Conservation (phyloP, 2,113 vertebrate genomes). For the Megaceryle torquata region DNA sequence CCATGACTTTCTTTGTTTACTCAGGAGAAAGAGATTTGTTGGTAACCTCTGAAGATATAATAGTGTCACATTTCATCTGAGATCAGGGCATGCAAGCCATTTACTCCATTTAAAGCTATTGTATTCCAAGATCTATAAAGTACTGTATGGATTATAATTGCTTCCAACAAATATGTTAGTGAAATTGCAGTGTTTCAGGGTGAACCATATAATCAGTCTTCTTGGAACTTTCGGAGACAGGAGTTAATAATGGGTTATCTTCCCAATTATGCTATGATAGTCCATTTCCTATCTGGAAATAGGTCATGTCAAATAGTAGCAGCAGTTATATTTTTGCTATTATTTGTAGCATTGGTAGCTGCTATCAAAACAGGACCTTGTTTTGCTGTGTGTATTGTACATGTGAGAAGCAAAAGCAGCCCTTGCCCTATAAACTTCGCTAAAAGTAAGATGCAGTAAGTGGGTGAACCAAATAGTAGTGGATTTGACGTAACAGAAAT, state of each 20-base stretch:
- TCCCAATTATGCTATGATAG: constrained; percentile 45
- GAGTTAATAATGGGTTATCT: constrained; percentile 66
- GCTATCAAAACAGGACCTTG: constrained; percentile 24
- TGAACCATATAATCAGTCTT: constrained; percentile 64
- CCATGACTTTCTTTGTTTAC: constrained; percentile 47
- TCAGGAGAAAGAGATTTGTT: constrained; percentile 27
- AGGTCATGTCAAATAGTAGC: constrained; percentile 55
- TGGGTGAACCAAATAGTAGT: background rate
- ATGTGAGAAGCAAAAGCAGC: background rate
- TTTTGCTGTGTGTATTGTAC: background rate
- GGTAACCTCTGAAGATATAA: constrained; percentile 45
- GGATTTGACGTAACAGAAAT: background rate
- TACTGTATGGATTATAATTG: constrained; percentile 50
- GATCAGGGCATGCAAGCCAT: constrained; percentile 11
- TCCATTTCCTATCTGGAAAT: constrained; percentile 67
- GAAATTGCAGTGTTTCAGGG: constrained; percentile 64
- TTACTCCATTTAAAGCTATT: constrained; percentile 24
- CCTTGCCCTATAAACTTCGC: background rate
- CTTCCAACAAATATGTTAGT: constrained; percentile 54
- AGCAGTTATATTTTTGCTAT: constrained; percentile 48
- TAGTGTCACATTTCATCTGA: constrained; percentile 31
- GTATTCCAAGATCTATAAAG: constrained; percentile 41
- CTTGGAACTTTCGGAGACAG: constrained; percentile 62
- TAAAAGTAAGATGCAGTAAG: background rate
- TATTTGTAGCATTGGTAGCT: constrained; percentile 49